phyloP scores from a whole-genome alignment of 2,888 invertebrate species.

The Hesperia comma region DNA sequence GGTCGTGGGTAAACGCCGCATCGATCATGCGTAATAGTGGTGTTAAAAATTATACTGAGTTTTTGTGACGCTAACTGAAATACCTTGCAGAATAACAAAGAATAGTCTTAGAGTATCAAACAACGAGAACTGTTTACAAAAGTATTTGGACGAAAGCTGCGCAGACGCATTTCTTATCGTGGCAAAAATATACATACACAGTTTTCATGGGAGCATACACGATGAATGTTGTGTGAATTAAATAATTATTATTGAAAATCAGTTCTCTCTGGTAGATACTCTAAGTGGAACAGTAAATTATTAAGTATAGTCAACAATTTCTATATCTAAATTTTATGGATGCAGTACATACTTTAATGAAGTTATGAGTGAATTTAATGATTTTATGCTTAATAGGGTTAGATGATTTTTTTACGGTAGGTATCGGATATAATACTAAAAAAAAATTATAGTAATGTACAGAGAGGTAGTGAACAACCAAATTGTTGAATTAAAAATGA shows the following conservation, averaged over 20 bases:
- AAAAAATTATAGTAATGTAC: too few relatives aligned
- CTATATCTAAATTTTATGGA: slow-evolving; percentile 1
- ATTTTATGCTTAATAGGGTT: neutral
- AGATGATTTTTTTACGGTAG: neutral
- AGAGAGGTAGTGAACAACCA: too few relatives aligned
- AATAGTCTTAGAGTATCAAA: neutral
- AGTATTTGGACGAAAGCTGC: too few relatives aligned
- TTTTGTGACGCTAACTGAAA: neutral
- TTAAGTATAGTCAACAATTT: neutral
- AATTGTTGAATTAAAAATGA: too few relatives aligned
- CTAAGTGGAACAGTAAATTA: neutral
- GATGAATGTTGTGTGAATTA: too few relatives aligned
- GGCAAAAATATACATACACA: neutral
- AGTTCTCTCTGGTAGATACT: neutral
- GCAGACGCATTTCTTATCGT: too few relatives aligned
- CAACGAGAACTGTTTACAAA: too few relatives aligned
- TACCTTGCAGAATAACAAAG: slow-evolving; percentile 4
- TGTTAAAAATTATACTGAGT: too few relatives aligned
- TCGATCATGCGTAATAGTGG: too few relatives aligned
- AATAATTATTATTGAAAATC: neutral
- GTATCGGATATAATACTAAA: neutral
- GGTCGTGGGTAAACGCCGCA: too few relatives aligned
- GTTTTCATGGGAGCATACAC: too few relatives aligned
- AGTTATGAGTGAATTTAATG: too few relatives aligned
- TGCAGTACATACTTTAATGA: neutral